phyloP scores from a whole-genome alignment of 2,888 invertebrate genomes.

The Ethmia dodecea region DNA sequence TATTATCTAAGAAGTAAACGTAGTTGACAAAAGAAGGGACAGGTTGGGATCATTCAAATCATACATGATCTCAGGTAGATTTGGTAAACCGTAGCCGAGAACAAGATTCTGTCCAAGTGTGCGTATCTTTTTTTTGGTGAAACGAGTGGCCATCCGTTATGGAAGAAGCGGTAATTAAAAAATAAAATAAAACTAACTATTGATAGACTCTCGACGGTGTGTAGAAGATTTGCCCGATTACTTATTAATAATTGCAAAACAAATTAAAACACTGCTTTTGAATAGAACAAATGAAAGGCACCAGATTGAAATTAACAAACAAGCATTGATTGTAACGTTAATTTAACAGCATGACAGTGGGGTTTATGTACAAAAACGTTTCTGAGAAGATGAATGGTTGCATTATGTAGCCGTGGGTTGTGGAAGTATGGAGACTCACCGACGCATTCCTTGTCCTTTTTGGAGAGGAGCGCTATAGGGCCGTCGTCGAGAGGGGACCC shows the following conservation, averaged over 20 bases:
- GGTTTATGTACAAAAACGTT: slow-evolving; percentile 20
- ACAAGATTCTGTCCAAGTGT: slow-evolving; percentile 63
- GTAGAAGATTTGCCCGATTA: too few species aligned
- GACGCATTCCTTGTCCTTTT: slow-evolving; percentile 62
- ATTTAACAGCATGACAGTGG: slow-evolving; percentile 21
- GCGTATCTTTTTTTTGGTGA: slow-evolving; percentile 49
- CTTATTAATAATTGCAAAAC: too few species aligned
- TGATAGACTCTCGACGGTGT: too few species aligned
- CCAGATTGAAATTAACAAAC: too few species aligned
- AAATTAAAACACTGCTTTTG: too few species aligned
- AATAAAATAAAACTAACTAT: too few species aligned
- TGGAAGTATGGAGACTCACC: slow-evolving; percentile 42
- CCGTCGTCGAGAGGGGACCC: slow-evolving; percentile 77
- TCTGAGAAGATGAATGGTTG: slow-evolving; percentile 26
- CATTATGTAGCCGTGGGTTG: slow-evolving; percentile 21
- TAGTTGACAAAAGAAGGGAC: slow-evolving; percentile 26
- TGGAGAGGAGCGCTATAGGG: slow-evolving; percentile 80
- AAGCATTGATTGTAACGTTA: too few species aligned
- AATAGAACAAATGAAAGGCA: too few species aligned
- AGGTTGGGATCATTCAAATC: slow-evolving; percentile 45
- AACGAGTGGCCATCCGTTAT: slow-evolving; percentile 67
- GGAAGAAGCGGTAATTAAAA: slow-evolving; percentile 53
- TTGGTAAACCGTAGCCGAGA: slow-evolving; percentile 41
- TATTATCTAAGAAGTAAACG: too few species aligned
- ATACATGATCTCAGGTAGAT: slow-evolving; percentile 66